phyloP scores from a whole-genome alignment of 35 echinoderm and acorn worm genomes.

The Ophioderma brevispina region DNA sequence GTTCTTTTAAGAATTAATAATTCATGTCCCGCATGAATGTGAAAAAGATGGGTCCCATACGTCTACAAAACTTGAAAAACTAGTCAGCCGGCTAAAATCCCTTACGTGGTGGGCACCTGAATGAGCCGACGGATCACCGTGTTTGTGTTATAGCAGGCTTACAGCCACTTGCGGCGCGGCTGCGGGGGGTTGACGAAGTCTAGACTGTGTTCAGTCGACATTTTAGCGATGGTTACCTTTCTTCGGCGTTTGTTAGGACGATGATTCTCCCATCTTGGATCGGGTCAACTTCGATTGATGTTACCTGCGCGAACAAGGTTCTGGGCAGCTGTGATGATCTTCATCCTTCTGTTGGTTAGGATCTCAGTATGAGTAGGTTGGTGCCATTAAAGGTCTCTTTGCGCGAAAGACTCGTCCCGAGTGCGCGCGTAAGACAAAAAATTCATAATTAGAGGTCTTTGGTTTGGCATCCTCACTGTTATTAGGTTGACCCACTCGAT shows the following conservation, averaged over 20 bases:
- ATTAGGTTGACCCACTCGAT: conserved; percentile 24
- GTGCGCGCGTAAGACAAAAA: neutral
- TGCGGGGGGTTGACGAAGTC: too few species aligned
- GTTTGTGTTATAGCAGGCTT: too few species aligned
- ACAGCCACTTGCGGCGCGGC: too few species aligned
- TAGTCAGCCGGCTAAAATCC: too few species aligned
- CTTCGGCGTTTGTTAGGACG: neutral
- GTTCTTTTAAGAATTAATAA: too few species aligned
- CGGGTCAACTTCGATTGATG: neutral
- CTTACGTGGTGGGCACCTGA: too few species aligned
- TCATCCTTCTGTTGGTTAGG: neutral
- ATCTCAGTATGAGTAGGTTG: neutral
- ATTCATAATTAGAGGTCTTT: neutral
- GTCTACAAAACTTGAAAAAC: too few species aligned
- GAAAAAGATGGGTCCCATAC: too few species aligned
- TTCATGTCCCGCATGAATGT: too few species aligned
- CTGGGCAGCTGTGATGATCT: neutral
- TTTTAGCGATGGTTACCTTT: neutral
- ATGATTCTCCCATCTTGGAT: neutral
- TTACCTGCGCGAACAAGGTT: neutral
- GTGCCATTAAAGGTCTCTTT: neutral
- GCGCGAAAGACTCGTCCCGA: neutral
- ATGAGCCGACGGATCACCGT: too few species aligned
- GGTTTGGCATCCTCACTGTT: neutral
- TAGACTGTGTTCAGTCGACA: neutral